Conservation (phyloP, 2,113 vertebrate genomes). For the Zosterops borbonicus region DNA sequence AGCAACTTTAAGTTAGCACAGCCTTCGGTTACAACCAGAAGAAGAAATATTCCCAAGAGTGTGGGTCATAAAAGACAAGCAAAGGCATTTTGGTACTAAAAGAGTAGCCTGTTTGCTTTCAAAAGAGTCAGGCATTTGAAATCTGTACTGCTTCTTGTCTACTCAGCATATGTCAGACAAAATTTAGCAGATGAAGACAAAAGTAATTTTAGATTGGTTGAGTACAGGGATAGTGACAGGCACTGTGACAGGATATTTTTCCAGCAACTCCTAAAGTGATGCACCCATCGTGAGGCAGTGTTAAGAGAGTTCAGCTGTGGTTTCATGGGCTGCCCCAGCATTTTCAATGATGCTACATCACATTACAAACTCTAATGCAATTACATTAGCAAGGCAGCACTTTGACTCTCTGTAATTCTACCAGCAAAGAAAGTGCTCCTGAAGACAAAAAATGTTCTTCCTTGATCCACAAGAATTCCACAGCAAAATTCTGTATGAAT, state of each 20-base stretch:
- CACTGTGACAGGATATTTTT: conserved; percentile 7
- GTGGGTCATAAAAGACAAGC: not conserved
- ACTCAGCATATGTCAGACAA: conserved; percentile 18
- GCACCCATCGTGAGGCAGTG: not conserved
- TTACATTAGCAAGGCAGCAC: not conserved
- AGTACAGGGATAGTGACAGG: not conserved
- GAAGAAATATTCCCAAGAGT: not conserved
- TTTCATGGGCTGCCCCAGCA: not conserved
- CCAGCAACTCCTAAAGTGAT: not conserved
- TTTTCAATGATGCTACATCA: not conserved
- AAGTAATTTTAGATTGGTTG: conserved; percentile 29
- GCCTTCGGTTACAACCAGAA: not conserved
- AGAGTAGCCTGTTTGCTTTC: not conserved
- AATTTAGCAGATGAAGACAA: conserved; percentile 50
- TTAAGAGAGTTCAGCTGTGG: not conserved
- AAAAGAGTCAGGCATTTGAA: not conserved
- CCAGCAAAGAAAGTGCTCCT: not conserved
- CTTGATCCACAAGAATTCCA: not conserved
- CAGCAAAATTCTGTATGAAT: not conserved
- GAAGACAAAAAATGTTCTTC: not conserved
- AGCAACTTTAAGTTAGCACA: not conserved
- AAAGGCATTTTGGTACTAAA: not conserved
- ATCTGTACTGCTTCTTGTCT: not conserved
- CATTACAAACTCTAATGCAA: not conserved
- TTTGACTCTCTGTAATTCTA: not conserved